A percentile compares a stretch with the other conserved stretches of the same genome.
Evolutionary conservation across 2,888 invertebrate species (phyloP).

Genomic region (Drosophila nr. perissopoda): DNA sequence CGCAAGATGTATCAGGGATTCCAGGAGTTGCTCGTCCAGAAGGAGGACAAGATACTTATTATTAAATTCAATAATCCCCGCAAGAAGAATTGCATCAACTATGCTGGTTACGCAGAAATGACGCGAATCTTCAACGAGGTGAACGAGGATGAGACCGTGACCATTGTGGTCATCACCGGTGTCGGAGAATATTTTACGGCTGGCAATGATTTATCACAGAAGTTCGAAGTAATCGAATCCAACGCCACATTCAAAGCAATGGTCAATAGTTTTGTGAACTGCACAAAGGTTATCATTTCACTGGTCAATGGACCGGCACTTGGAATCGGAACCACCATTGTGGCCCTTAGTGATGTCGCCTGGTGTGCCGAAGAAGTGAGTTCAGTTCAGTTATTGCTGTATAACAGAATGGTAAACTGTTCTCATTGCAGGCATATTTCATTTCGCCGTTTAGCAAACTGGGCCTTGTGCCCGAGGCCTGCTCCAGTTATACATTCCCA

Average conservation of each 20-base stretch:
- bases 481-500: slow-evolving; percentile 94
- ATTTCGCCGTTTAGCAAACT: slow-evolving; percentile 94
- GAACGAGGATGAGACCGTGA: slow-evolving; percentile 88
- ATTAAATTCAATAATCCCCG: slow-evolving; percentile 91
- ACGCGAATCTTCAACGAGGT: slow-evolving; percentile 89
- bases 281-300: slow-evolving; percentile 94
- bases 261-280: slow-evolving; percentile 89
- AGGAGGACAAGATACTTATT: slow-evolving; percentile 86
- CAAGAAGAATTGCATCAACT: slow-evolving; percentile 92
- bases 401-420: neutral
- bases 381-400: slow-evolving; percentile 60
- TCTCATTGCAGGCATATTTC: slow-evolving; percentile 91
- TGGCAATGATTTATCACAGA: slow-evolving; percentile 76
- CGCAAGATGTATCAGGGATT: slow-evolving; percentile 70
- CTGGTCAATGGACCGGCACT: slow-evolving; percentile 97
- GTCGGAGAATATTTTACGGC: slow-evolving; percentile 81
- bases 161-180: slow-evolving; percentile 90
- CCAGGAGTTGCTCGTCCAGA: slow-evolving; percentile 72
- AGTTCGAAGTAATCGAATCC: slow-evolving; percentile 45
- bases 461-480: slow-evolving; percentile 95
- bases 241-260: slow-evolving; percentile 86
- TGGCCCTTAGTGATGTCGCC: slow-evolving; percentile 94
- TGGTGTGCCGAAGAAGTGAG: slow-evolving; percentile 87
- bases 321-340: slow-evolving; percentile 91
- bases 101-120: slow-evolving; percentile 89